Percentiles rank a stretch among this genome's conserved stretches.
These are phyloP conservation scores for Brienomyrus brachyistius DNA, from an alignment of 2,113 vertebrate species.

Conservation along the genomic window DNA sequence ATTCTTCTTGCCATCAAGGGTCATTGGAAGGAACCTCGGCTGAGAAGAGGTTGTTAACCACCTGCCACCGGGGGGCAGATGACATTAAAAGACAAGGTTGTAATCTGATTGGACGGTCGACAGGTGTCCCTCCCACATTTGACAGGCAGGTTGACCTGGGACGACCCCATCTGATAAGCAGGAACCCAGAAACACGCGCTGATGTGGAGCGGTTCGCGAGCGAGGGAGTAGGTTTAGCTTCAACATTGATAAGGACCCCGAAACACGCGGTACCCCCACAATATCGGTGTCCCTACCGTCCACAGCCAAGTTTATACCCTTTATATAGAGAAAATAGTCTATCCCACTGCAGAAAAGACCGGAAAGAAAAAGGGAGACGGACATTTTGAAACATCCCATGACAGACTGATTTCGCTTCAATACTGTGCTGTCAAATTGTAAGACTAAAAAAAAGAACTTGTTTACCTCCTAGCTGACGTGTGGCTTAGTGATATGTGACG, in stretches of 20 bases:
- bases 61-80: background rate
- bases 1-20: background rate
- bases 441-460: background rate
- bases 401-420: background rate
- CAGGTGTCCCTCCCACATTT: background rate
- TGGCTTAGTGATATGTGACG: background rate
- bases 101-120: background rate
- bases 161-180: background rate
- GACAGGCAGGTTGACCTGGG: background rate
- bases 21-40: background rate
- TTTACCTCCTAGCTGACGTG: background rate
- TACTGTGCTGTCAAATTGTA: background rate
- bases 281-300: background rate
- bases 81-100: background rate
- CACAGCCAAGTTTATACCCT: background rate
- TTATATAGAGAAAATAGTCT: background rate
- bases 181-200: background rate
- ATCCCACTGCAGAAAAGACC: background rate
- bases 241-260: background rate
- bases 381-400: background rate
- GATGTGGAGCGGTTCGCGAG: background rate
- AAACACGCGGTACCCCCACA: background rate
- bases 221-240: background rate
- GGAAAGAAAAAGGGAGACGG: background rate
- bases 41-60: background rate